A percentile compares a stretch with the other conserved stretches of the same genome.
Conservation (phyloP, 2,113 vertebrate species). For the Tringa solitaria region DNA sequence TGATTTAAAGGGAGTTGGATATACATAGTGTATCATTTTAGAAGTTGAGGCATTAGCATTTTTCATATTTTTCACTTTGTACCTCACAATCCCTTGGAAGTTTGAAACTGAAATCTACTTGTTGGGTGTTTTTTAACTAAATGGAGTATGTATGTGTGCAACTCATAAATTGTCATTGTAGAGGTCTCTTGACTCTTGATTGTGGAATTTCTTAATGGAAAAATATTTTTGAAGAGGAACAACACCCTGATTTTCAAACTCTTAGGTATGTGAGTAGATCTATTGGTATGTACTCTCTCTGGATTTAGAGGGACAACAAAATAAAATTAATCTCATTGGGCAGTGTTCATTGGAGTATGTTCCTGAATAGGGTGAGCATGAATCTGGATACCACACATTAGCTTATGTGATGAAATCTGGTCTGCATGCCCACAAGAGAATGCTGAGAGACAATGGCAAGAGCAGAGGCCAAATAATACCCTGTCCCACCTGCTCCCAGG, state of each 20-base stretch:
- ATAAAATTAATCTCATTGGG: background rate
- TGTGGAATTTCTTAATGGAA: background rate
- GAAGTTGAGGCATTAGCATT: background rate
- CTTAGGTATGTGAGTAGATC: background rate
- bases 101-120: background rate
- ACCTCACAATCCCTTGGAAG: background rate
- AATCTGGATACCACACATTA: background rate
- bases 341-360: background rate
- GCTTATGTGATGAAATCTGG: background rate
- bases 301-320: background rate
- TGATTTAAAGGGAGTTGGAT: background rate
- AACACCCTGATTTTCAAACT: background rate
- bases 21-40: background rate
- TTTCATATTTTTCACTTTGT: background rate
- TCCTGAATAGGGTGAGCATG: background rate
- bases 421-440: background rate
- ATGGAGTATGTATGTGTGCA: background rate
- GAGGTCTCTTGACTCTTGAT: background rate
- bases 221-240: background rate
- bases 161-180: background rate
- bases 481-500: background rate
- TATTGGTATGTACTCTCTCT: background rate
- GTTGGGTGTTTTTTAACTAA: background rate
- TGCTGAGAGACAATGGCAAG: background rate
- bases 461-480: background rate